phyloP scores from a whole-genome alignment of 2,888 invertebrate genomes.

The Gibbula magus region DNA sequence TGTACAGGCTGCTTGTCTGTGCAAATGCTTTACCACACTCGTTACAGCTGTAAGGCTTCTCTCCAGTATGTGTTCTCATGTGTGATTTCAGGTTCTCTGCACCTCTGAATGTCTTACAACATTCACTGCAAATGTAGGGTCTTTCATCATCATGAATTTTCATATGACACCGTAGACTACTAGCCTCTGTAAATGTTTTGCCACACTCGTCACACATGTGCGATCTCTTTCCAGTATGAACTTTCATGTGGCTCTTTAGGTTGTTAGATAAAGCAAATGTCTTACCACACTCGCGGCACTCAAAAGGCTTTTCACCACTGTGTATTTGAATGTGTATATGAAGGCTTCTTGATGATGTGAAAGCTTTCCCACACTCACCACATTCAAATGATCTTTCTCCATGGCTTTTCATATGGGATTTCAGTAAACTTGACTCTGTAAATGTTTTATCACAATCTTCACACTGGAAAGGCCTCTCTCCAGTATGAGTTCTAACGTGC shows the following conservation, averaged over 20 bases:
- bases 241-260: background rate
- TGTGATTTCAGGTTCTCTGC: conserved; percentile 24
- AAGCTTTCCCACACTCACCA: background rate
- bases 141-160: background rate
- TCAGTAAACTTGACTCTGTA: background rate
- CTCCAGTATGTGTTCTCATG: conserved; percentile 31
- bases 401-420: background rate
- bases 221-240: background rate
- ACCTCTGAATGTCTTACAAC: background rate
- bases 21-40: background rate
- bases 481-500: background rate
- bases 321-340: background rate
- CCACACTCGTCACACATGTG: background rate
- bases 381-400: background rate
- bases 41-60: conserved; percentile 26
- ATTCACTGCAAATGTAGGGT: background rate
- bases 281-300: conserved; percentile 20
- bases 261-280: background rate
- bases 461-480: conserved; percentile 10
- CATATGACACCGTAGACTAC: background rate
- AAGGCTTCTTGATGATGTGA: background rate
- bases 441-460: background rate
- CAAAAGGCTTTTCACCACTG: background rate
- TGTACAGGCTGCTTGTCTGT: background rate
- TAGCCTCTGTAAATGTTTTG: background rate